These are phyloP conservation scores for Callipepla californica DNA, from an alignment of 2,113 vertebrate genomes.

Conservation along the genomic window DNA sequence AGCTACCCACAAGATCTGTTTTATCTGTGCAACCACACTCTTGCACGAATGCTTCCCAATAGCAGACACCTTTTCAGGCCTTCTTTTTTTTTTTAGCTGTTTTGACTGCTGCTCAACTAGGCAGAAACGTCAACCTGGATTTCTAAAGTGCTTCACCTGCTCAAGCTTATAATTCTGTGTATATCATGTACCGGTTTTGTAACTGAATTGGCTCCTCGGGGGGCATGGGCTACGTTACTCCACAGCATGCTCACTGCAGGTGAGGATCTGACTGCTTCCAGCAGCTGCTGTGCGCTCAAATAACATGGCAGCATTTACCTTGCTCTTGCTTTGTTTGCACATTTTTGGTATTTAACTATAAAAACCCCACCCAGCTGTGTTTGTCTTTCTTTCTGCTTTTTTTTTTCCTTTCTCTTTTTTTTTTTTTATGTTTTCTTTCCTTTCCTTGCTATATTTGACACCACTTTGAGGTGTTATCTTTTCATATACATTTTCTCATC, in stretches of 20 bases:
- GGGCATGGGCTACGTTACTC: not conserved
- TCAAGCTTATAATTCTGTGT: not conserved
- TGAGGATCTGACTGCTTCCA: slow-evolving; percentile 1
- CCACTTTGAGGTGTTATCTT: no score
- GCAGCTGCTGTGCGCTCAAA: slow-evolving; percentile 36
- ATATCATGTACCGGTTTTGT: not conserved
- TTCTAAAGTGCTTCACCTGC: not conserved
- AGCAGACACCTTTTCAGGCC: not conserved
- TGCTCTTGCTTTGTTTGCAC: slow-evolving; percentile 36
- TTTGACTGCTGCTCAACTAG: not conserved
- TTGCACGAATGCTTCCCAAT: not conserved
- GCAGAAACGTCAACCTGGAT: not conserved
- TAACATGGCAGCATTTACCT: not conserved
- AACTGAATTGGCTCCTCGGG: not conserved
- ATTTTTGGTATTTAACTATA: slow-evolving; percentile 31
- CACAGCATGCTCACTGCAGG: rapidly evolving
- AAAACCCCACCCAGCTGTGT: not conserved
- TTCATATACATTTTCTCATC: not conserved
- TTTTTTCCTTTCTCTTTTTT: no score
- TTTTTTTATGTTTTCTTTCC: not conserved
- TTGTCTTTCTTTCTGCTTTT: not conserved
- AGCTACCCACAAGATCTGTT: not conserved
- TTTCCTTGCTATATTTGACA: not conserved
- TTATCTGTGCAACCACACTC: not conserved
- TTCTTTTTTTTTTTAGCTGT: not conserved